Conservation (phyloP, 2,113 vertebrate species). For the Colinus virginianus region DNA sequence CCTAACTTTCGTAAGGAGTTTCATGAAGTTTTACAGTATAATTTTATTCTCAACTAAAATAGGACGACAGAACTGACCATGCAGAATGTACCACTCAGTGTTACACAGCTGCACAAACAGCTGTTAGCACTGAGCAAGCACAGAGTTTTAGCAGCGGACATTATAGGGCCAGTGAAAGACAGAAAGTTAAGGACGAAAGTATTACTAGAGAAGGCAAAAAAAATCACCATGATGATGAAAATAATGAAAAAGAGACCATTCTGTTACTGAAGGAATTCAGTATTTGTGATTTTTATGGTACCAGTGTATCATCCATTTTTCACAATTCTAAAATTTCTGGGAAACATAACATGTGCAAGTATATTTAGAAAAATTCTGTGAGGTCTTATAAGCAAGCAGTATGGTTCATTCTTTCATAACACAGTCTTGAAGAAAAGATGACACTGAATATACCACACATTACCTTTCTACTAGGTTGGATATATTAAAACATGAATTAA, state of each 20-base stretch:
- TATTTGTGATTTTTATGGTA: not conserved
- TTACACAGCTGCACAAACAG: not conserved
- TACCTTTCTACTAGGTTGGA: not conserved
- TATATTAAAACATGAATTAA: not conserved
- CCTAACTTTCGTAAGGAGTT: not conserved
- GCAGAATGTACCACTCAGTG: not conserved
- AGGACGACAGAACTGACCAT: not conserved
- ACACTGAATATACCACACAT: not conserved
- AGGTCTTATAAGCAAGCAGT: not conserved
- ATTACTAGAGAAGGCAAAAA: not conserved
- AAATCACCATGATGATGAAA: not conserved
- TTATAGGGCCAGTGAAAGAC: not conserved
- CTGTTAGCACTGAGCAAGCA: not conserved
- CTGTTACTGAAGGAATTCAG: not conserved
- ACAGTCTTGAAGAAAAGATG: not conserved
- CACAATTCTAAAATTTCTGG: not conserved
- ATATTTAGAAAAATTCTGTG: not conserved
- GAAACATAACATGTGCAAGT: not conserved
- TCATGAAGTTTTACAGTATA: not conserved
- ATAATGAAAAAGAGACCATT: not conserved
- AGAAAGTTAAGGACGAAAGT: slow-evolving; percentile 28
- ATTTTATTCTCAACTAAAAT: not conserved
- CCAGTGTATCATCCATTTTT: not conserved
- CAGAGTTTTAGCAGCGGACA: not conserved
- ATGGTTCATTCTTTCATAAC: not conserved